Percentiles rank a stretch among this genome's conserved stretches.
Evolutionary conservation across 2,888 invertebrate species (phyloP).

Genomic region (Drosophila borealis): DNA sequence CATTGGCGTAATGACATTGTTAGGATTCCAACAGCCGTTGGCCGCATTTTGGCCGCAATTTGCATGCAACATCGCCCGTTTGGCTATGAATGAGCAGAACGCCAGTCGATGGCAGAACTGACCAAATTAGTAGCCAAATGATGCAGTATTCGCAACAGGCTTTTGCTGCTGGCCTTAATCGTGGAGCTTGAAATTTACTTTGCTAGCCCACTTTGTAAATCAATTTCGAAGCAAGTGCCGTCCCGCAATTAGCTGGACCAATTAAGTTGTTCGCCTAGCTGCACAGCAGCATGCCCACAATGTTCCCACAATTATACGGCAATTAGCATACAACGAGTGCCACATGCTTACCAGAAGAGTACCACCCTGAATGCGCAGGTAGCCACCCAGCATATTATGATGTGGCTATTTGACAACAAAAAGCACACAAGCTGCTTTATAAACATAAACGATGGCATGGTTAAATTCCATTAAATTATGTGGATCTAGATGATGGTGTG

Average conservation of each 20-base stretch:
- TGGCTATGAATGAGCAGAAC: slow-evolving; percentile 52
- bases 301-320: slow-evolving; percentile 58
- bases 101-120: slow-evolving; percentile 21
- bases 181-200: slow-evolving; percentile 28
- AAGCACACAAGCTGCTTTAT: slow-evolving; percentile 24
- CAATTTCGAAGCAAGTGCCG: slow-evolving; percentile 34
- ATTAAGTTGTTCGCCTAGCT: slow-evolving; percentile 17
- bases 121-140: slow-evolving; percentile 55
- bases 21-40: slow-evolving; percentile 20
- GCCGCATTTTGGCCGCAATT: slow-evolving; percentile 42
- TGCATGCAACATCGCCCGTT: slow-evolving; percentile 49
- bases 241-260: slow-evolving; percentile 30
- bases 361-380: not conserved
- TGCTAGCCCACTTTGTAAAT: slow-evolving; percentile 34
- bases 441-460: too few relatives aligned
- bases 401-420: slow-evolving; percentile 40
- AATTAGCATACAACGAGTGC: slow-evolving; percentile 70
- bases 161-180: slow-evolving; percentile 11
- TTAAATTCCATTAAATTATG: slow-evolving; percentile 28
- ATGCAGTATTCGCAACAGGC: slow-evolving; percentile 33
- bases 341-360: slow-evolving; percentile 51
- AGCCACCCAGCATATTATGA: slow-evolving; percentile 2
- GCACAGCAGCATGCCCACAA: slow-evolving; percentile 48
- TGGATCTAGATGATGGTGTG: not conserved
- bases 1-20: slow-evolving; percentile 51